Evolutionary conservation across 2,113 vertebrate species (phyloP).

Genomic region (Furnarius figulus): DNA sequence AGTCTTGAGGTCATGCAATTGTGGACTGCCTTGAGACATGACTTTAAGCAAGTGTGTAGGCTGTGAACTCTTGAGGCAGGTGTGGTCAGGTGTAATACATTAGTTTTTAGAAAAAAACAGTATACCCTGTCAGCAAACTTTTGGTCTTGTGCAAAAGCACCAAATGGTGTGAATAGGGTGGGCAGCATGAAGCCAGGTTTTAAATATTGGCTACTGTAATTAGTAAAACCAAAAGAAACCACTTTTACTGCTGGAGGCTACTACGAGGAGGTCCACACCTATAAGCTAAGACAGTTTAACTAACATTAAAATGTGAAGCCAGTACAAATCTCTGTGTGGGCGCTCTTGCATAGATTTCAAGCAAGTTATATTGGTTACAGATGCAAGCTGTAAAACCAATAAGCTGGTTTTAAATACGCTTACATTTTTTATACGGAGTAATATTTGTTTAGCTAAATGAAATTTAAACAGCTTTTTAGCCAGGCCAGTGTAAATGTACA

Average conservation of each 20-base stretch:
- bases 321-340: not conserved
- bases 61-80: not conserved
- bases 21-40: not conserved
- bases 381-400: not conserved
- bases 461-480: not conserved
- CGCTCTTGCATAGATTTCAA: not conserved
- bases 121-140: not conserved
- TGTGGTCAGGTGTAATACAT: not conserved
- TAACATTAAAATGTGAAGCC: not conserved
- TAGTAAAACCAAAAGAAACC: not conserved
- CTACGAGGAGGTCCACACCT: not conserved
- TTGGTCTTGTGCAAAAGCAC: not conserved
- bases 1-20: not conserved
- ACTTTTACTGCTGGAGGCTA: not conserved
- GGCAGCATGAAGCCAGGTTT: not conserved
- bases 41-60: not conserved
- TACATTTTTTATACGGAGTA: not conserved
- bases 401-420: not conserved
- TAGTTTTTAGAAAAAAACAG: not conserved
- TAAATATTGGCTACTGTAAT: not conserved
- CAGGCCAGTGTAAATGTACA: not conserved
- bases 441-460: conserved; percentile 10
- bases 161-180: not conserved
- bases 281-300: not conserved
- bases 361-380: not conserved